Base-by-base conservation (phyloP, 2,888 invertebrate species). In the Lasioglossum malachurum region DNA sequence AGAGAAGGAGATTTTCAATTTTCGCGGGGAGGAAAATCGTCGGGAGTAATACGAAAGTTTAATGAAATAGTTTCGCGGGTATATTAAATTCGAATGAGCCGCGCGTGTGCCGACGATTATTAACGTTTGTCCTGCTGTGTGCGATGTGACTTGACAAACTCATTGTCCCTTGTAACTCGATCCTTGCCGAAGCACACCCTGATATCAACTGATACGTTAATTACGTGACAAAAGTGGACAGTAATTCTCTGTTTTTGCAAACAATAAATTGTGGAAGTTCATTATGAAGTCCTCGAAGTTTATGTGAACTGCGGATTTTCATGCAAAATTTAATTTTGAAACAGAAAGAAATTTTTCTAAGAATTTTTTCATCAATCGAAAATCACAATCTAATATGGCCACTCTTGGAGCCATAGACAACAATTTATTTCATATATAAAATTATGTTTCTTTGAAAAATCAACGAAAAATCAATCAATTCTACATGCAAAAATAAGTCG, bases 1-100 rank as follows among this genome's bases (percentile, higher is more conserved):
- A 69, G 41, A 41, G 31, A 31, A 31, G 31, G 31, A 31, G 69
- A 69, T 69, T 69, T 69, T 69, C 69, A 69, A 69, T 69, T 69
- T 69, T 38, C 41, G 23, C 69, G 35, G 23, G 23, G 5, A n/a
- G 53, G 53, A 35, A 31, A 35, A 31, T 8, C 67, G 19, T 35
- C 41, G 10, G 38, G 69, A 41, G n/a, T 69, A 69, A 69, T 38
- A 69, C 41, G 41, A 41, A 69, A 69, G 41, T 69, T 69, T 38
- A 38, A 69, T 69, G 69, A 38, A 69, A 69, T 69, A 69, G 23
- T 38, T 69, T 69, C 69, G 35, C 35, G 69, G 69, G 38, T 23
- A 14, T 69, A 69, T 69, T 69, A 38, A 69, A 69, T 69, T 38
- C 38, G 23, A 69, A 10, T 23, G n/a, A 69, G 10, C 5, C 35